Conservation (phyloP, 2,797 vertebrate species). For the Notamacropus eugenii region DNA sequence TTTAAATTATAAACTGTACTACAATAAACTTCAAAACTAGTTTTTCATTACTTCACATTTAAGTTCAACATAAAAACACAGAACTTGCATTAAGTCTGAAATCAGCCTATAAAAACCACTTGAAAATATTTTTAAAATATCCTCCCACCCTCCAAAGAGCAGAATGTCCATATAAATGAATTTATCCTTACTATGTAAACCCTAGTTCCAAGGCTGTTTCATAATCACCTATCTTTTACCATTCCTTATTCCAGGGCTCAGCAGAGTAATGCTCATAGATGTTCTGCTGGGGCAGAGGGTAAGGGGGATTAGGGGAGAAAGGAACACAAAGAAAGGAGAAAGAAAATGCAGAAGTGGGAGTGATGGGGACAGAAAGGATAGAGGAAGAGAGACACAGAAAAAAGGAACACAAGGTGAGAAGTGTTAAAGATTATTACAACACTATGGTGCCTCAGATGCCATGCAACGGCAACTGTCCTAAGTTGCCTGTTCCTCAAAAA, state of each 20-base stretch:
- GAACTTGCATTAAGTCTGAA: background rate
- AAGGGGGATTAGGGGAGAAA: background rate
- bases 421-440: background rate
- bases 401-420: background rate
- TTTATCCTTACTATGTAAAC: background rate
- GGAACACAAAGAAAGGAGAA: background rate
- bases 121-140: background rate
- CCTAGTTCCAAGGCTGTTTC: background rate
- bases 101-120: background rate
- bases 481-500: background rate
- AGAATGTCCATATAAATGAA: background rate
- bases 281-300: background rate
- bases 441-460: background rate
- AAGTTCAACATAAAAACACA: background rate
- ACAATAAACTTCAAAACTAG: background rate
- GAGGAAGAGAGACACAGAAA: background rate
- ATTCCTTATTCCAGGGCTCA: conserved; percentile 9
- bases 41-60: background rate
- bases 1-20: background rate
- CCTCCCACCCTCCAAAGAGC: conserved; percentile 2
- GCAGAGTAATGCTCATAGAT: background rate
- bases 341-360: background rate
- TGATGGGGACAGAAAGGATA: background rate
- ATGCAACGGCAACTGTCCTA: background rate
- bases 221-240: background rate